phyloP scores from a whole-genome alignment of 2,113 vertebrate genomes.

The Anhinga rufa region DNA sequence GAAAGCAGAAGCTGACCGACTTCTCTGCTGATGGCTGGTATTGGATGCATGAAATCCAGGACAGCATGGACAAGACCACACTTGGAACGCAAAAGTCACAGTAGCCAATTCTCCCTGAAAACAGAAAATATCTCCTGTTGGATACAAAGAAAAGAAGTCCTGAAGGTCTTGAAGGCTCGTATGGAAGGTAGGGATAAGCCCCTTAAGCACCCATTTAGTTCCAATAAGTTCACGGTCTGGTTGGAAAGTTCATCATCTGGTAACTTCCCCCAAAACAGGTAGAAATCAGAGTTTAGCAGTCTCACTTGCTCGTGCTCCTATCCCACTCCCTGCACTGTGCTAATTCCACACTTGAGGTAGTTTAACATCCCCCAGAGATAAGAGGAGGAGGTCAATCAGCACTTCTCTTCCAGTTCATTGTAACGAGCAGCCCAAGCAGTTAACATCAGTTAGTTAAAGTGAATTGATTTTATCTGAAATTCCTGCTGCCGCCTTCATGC shows the following conservation, averaged over 20 bases:
- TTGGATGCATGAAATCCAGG: neutral
- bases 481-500: neutral
- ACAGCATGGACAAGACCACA: neutral
- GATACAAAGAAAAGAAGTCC: neutral
- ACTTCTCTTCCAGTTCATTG: neutral
- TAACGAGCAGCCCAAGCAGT: neutral
- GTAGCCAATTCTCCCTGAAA: neutral
- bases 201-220: neutral
- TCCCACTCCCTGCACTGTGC: neutral
- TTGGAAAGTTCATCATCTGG: neutral
- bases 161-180: neutral
- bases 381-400: neutral
- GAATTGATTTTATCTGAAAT: constrained; percentile 10
- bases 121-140: neutral
- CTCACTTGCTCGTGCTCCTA: neutral
- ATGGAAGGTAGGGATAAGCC: neutral
- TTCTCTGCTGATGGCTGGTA: neutral
- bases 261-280: neutral
- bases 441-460: neutral
- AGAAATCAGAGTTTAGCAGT: neutral
- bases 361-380: neutral
- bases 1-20: neutral
- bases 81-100: neutral
- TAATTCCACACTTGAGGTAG: neutral
- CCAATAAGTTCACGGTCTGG: neutral